Base-by-base conservation (phyloP, 2,888 invertebrate genomes). In the Crematogaster levior region DNA sequence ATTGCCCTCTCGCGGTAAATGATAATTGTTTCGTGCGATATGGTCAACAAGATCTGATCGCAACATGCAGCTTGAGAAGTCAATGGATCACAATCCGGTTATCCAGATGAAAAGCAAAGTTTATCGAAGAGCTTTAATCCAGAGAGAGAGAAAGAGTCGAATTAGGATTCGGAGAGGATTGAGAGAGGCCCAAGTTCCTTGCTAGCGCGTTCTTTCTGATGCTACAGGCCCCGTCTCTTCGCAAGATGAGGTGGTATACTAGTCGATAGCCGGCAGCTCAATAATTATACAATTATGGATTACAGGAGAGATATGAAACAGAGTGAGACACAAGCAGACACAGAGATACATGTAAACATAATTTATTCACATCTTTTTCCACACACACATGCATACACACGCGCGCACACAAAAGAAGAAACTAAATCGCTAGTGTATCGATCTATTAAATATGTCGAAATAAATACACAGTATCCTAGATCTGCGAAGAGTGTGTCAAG, bases 311-410 rank as follows among this genome's bases (percentile, higher is more conserved):
- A 73, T 5, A 61, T 60, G 15, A n/a, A n/a, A n/a, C n/a, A n/a
- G n/a, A n/a, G n/a, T n/a, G 21, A 34, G 21, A 40, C 12, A 40
- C 3, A 73, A n/a, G n/a, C n/a, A n/a, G 21, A 18, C 9, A 21
- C 24, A 37, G 24, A 70, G 0, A 12, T 51, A 63, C 74, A 74
- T 65, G 37, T n/a, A 51, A 75, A 75, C 9, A 46, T 46, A n/a
- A 51, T 75, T 75, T 75, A 75, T 75, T 74, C 12, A 7, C 4
- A 74, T 63, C 12, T 75, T 75, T 75, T n/a, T 51, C 37, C 43
- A 46, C 5, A 6, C 46, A 12, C 43, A 18, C 43, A 6, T 5
- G 1, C 46, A 46, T 1, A 18, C 40, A 40, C 40, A 40, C 40
- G 2, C 7, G n/a, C n/a, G n/a, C n/a, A n/a, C n/a, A n/a, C n/a